phyloP scores from a whole-genome alignment of 1,140 invertebrate genomes.

The Stenopsyche tienmushanensis region DNA sequence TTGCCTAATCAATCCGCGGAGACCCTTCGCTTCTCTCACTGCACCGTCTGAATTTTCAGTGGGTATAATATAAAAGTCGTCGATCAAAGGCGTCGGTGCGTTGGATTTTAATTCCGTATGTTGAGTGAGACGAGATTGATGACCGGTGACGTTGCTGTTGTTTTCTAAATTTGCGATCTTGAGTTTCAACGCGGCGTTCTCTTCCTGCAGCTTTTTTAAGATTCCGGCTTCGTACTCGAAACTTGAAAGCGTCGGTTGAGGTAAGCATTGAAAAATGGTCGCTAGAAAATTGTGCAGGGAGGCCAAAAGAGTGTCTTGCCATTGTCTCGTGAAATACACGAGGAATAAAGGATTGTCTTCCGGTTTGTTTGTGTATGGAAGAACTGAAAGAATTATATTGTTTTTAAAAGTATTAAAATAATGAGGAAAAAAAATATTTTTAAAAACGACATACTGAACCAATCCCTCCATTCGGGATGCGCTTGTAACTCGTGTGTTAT shows the following conservation, averaged over 20 bases:
- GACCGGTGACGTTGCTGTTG: conserved; percentile 43
- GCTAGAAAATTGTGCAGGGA: conserved; percentile 93
- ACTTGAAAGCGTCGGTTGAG: conserved; percentile 77
- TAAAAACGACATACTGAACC: conserved; percentile 83
- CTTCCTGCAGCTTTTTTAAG: conserved; percentile 79
- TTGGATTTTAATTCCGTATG: conserved; percentile 55
- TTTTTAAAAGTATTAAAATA: conserved; percentile 38
- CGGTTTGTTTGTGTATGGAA: conserved; percentile 88
- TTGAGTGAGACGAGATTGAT: conserved; percentile 58
- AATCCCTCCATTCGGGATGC: conserved; percentile 93
- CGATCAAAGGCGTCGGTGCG: conserved; percentile 76
- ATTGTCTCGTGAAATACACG: conserved; percentile 87
- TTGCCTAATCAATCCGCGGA: conserved; percentile 75
- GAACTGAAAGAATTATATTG: too few relatives aligned
- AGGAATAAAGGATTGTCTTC: conserved; percentile 87
- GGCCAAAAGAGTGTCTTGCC: conserved; percentile 93
- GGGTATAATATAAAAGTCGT: conserved; percentile 91
- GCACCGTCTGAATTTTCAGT: conserved; percentile 66
- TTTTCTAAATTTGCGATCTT: conserved; percentile 44
- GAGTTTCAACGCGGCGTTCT: conserved; percentile 70
- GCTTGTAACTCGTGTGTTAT: conserved; percentile 84
- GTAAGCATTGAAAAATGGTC: conserved; percentile 85
- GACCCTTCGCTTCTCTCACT: conserved; percentile 63
- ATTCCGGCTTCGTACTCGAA: conserved; percentile 82
- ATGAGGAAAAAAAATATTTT: conserved; percentile 20